These are phyloP conservation scores for Andrena chrysosceles DNA, from an alignment of 2,888 invertebrate genomes.

Conservation along the genomic window DNA sequence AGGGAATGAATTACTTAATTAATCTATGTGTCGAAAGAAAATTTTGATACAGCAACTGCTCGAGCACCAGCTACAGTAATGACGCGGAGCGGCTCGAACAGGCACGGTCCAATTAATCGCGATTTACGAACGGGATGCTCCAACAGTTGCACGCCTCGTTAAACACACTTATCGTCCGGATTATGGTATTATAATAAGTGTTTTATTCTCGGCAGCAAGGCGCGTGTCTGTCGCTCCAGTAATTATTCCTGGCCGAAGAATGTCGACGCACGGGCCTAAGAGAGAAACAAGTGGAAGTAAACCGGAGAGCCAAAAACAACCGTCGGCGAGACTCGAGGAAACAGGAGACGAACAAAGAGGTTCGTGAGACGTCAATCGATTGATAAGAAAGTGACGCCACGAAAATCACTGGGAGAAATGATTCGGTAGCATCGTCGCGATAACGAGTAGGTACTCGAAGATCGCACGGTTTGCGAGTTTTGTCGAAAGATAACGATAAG, in stretches of 20 bases:
- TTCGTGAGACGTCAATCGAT: not conserved
- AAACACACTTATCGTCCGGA: slow-evolving; percentile 49
- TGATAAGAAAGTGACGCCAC: not conserved
- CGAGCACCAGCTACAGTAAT: not conserved
- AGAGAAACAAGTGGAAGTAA: not conserved
- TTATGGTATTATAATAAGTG: slow-evolving; percentile 61
- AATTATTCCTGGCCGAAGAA: slow-evolving; percentile 4
- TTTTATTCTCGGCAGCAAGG: slow-evolving; percentile 45
- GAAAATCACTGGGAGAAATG: not conserved
- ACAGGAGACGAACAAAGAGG: not conserved
- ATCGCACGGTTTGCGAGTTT: slow-evolving; percentile 25
- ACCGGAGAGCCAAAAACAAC: not conserved
- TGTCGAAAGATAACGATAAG: slow-evolving; percentile 55
- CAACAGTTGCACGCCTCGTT: slow-evolving; percentile 51
- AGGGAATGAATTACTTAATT: too few relatives aligned
- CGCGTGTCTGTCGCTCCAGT: slow-evolving; percentile 19
- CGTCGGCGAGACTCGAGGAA: not conserved
- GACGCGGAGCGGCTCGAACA: not conserved
- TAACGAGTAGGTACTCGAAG: slow-evolving; percentile 19
- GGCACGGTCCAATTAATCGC: slow-evolving; percentile 44
- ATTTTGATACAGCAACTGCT: too few relatives aligned
- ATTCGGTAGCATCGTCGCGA: slow-evolving; percentile 38
- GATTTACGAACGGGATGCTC: slow-evolving; percentile 37
- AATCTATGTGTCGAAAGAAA: too few relatives aligned
- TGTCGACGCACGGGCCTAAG: not conserved